Evolutionary conservation across 2,888 invertebrate genomes (phyloP).

Genomic region (Lasiommata megera): DNA sequence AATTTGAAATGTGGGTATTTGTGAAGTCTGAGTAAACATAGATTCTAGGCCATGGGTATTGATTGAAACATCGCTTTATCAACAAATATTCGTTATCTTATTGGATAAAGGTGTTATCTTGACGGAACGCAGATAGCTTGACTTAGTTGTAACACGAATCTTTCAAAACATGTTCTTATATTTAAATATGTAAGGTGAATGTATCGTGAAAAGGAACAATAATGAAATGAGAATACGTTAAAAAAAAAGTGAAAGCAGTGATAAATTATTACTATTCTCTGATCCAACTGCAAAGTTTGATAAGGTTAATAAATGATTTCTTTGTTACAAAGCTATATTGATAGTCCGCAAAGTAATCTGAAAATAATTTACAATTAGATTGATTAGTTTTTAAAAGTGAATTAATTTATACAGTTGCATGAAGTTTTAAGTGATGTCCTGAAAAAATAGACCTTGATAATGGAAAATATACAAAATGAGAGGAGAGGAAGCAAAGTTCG

Average conservation of each 20-base stretch:
- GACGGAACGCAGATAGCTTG: conserved; percentile 38
- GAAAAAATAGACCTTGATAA: neutral
- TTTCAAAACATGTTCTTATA: conserved; percentile 32
- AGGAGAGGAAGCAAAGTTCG: conserved; percentile 54
- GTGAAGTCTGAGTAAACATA: conserved; percentile 30
- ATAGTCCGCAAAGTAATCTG: neutral
- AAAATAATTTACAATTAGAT: neutral
- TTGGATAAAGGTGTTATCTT: conserved; percentile 57
- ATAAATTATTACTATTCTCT: neutral
- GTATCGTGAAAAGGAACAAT: neutral
- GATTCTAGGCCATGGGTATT: conserved; percentile 42
- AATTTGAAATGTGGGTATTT: conserved; percentile 26
- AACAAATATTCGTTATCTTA: conserved; percentile 48
- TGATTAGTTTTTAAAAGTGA: neutral
- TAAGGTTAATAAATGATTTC: neutral
- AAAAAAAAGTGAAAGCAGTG: neutral
- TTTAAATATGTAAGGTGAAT: conserved; percentile 6
- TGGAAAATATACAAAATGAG: conserved; percentile 34
- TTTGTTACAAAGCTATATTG: neutral
- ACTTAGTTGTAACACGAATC: conserved; percentile 39
- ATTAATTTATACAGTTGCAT: neutral
- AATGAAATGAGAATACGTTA: neutral
- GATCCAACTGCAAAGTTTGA: neutral
- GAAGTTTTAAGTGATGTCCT: neutral
- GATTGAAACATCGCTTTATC: conserved; percentile 40